Evolutionary conservation across 2,888 invertebrate genomes (phyloP).

Genomic region (Scaptomyza cyrtandrae): DNA sequence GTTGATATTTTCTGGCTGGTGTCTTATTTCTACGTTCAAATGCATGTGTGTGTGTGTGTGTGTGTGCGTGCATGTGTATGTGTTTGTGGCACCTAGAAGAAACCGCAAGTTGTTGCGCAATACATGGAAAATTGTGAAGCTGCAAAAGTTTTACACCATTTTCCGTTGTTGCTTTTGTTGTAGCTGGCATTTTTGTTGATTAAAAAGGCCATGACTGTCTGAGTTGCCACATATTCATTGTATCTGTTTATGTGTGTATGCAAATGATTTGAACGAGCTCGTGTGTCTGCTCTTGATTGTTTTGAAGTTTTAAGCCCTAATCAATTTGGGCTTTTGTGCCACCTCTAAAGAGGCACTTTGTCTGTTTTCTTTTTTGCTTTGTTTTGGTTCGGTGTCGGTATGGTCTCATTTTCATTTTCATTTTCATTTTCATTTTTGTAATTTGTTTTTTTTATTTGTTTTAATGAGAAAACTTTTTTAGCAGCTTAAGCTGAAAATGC

Average conservation of each 20-base stretch:
- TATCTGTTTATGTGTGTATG: conserved; percentile 9
- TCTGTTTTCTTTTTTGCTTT: conserved; percentile 7
- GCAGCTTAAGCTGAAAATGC: conserved; percentile 42
- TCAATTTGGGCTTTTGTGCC: conserved; percentile 71
- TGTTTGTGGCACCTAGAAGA: conserved; percentile 13
- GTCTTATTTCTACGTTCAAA: conserved; percentile 45
- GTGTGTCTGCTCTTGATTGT: conserved; percentile 67
- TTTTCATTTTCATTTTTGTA: conserved; percentile 35
- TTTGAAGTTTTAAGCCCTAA: conserved; percentile 79
- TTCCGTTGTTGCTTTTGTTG: conserved; percentile 50
- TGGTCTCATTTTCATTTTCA: conserved; percentile 33
- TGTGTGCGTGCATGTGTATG: conserved; percentile 18
- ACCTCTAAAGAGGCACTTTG: conserved; percentile 43
- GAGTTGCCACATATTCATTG: conserved; percentile 19
- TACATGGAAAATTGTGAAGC: conserved; percentile 50
- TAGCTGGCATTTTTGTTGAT: conserved; percentile 69
- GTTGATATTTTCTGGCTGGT: conserved; percentile 60
- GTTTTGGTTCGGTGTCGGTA: conserved; percentile 19
- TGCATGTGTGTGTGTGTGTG: conserved; percentile 16
- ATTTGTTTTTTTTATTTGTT: conserved; percentile 27
- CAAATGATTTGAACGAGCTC: conserved; percentile 19
- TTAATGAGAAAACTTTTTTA: conserved; percentile 73
- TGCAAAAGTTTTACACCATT: conserved; percentile 66
- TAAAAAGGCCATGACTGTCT: conserved; percentile 57
- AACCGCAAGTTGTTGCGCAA: conserved; percentile 39